Evolutionary conservation across 1,140 invertebrate genomes (phyloP), one percentile per base, ranked within the genome.

Genomic region (Drosophila tani): DNA sequence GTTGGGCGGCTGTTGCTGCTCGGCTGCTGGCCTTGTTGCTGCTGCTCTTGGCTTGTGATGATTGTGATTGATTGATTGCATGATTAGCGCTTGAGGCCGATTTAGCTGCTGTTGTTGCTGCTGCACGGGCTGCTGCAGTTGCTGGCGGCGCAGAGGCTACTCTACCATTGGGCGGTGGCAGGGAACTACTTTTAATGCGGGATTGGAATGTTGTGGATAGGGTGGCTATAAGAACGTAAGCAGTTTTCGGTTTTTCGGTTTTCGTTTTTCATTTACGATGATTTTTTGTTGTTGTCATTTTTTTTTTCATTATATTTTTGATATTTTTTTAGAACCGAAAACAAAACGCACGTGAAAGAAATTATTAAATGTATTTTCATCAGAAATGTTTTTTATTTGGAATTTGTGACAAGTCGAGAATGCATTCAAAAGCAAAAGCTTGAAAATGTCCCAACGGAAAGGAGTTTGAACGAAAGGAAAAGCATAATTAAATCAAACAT

Each of bases 131-230:
- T 71, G 67, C 46, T 70, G 84, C 57, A 53, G 87, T 74, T 82
- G 84, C 57, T 83, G 80, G 49, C 78, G 75, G 64, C 80, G 82
- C 75, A 75, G 92, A 84, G 78, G 69, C 78, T 85, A 90, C 81
- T 91, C 83, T 92, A 92, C 91, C 92, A 70, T 80, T 92, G 81
- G 91, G 84, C 80, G 91, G 83, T 86, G 92, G 86, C 76, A 91
- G 80, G 80, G 93, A 93, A 92, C 93, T 94, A 93, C 92, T 93
- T 93, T 94, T 94, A 86, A 93, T 93, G 90, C 93, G 93, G 90
- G 92, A 92, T 91, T 93, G 93, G 85, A 92, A 92, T 92, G 93
- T 92, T 85, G 93, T 93, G 87, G 92, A 91, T 85, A 94, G 90
- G 93, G 93, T 94, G 71, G 93, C 93, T 94, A 93, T 91, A 94